A percentile compares a stretch with the other conserved stretches of the same genome.
Conservation (phyloP, 2,113 vertebrate genomes). For the Sylvia atricapilla region DNA sequence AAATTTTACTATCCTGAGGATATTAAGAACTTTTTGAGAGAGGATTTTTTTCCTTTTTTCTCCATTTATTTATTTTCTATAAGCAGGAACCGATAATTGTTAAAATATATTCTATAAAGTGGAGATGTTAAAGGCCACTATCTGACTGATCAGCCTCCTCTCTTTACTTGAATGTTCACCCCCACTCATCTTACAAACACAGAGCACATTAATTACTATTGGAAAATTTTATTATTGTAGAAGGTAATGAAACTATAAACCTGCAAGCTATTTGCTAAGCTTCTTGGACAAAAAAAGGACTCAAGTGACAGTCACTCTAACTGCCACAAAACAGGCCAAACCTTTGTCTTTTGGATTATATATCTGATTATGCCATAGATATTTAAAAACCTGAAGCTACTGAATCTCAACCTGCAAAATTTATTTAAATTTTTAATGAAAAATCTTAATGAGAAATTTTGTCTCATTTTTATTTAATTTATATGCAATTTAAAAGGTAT, state of each 20-base stretch:
- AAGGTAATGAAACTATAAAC: conserved; percentile 66
- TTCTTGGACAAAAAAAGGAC: background rate
- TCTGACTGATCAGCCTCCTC: background rate
- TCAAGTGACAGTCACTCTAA: background rate
- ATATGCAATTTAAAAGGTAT: background rate
- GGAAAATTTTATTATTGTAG: conserved; percentile 59
- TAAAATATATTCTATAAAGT: background rate
- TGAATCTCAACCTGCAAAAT: background rate
- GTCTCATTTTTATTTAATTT: background rate
- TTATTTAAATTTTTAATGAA: background rate
- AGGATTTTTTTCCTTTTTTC: background rate
- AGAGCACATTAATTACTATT: conserved; percentile 44
- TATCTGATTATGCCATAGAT: conserved; percentile 1
- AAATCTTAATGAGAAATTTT: conserved; percentile 24
- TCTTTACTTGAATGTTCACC: conserved; percentile 46
- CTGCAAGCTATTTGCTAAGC: conserved; percentile 34
- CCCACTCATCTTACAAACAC: conserved; percentile 19
- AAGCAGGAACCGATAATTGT: background rate
- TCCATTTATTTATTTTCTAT: background rate
- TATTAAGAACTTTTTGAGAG: background rate
- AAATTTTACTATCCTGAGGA: background rate
- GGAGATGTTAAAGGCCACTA: background rate
- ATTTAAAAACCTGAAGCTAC: background rate
- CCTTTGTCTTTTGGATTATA: conserved; percentile 20
- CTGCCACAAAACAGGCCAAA: conserved; percentile 32